Conservation (phyloP, 2,888 invertebrate genomes). For the Nomada ferruginata region DNA sequence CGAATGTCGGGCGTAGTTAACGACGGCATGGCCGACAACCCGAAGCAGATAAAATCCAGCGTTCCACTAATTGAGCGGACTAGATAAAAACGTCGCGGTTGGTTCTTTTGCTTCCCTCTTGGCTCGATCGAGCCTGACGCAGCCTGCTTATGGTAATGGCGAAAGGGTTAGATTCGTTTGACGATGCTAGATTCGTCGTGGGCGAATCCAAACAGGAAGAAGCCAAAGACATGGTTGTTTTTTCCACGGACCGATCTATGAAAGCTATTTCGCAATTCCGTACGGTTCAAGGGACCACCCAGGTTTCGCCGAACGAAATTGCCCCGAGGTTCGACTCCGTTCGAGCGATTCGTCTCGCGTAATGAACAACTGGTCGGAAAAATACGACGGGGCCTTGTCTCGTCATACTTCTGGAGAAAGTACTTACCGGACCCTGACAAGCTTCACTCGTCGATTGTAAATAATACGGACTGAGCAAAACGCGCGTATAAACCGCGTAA, state of each 20-base stretch:
- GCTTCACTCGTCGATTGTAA: background rate
- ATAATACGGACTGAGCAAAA: background rate
- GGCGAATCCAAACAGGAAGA: background rate
- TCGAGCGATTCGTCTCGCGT: background rate
- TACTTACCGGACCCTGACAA: background rate
- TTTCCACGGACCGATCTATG: background rate
- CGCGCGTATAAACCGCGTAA: constrained; percentile 1
- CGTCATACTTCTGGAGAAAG: background rate
- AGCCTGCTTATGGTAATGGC: background rate
- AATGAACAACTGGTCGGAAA: background rate
- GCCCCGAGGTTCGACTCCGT: too few species aligned
- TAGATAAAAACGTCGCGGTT: constrained; percentile 18
- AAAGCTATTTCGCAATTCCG: constrained; percentile 2
- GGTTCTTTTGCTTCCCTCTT: constrained; percentile 11
- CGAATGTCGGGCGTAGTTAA: constrained; percentile 33
- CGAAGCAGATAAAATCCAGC: constrained; percentile 1
- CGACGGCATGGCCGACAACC: background rate
- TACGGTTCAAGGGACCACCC: constrained; percentile 6
- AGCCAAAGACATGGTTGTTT: background rate
- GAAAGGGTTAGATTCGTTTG: background rate
- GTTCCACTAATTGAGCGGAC: constrained; percentile 31
- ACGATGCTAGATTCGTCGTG: constrained; percentile 14
- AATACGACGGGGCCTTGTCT: background rate
- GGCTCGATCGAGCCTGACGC: background rate
- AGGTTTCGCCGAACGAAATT: background rate